Percentiles rank a stretch among this genome's conserved stretches.
Conservation (phyloP, 2,888 invertebrate species). For the Ectemnius lituratus region DNA sequence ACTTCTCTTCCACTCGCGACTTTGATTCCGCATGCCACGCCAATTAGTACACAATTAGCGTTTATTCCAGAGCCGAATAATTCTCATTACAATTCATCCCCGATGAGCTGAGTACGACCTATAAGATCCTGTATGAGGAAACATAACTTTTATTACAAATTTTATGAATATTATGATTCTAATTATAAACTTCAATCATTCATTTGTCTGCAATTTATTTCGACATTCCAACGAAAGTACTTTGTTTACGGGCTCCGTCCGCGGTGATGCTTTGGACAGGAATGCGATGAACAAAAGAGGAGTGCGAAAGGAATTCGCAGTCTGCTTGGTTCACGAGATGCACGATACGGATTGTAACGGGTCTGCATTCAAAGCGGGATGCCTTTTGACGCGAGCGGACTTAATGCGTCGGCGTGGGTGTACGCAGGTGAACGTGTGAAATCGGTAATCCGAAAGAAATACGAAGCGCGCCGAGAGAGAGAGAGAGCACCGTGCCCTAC, state of each 20-base stretch:
- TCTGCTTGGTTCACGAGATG: not conserved
- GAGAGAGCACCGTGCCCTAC: constrained; percentile 1
- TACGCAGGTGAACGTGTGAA: constrained; percentile 46
- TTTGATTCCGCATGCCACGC: constrained; percentile 23
- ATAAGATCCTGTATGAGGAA: no score
- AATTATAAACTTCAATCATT: no score
- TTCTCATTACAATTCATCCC: constrained; percentile 8
- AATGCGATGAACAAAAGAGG: not conserved
- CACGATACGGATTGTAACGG: constrained; percentile 18
- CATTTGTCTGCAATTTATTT: no score
- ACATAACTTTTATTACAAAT: no score
- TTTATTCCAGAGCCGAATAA: not conserved
- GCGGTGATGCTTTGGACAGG: no score
- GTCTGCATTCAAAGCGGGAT: constrained; percentile 9
- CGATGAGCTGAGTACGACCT: not conserved
- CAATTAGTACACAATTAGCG: constrained; percentile 21
- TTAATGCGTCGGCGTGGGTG: constrained; percentile 40
- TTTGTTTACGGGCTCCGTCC: no score
- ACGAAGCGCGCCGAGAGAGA: constrained; percentile 20
- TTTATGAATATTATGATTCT: no score
- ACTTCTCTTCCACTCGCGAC: not conserved
- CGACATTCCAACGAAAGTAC: no score
- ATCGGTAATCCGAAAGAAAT: constrained; percentile 39
- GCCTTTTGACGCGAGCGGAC: constrained; percentile 17
- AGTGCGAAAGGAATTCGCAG: not conserved